Evolutionary conservation across 2,888 invertebrate species (phyloP), one percentile per base, ranked within the genome.

Genomic region (Sphinx pinastri): DNA sequence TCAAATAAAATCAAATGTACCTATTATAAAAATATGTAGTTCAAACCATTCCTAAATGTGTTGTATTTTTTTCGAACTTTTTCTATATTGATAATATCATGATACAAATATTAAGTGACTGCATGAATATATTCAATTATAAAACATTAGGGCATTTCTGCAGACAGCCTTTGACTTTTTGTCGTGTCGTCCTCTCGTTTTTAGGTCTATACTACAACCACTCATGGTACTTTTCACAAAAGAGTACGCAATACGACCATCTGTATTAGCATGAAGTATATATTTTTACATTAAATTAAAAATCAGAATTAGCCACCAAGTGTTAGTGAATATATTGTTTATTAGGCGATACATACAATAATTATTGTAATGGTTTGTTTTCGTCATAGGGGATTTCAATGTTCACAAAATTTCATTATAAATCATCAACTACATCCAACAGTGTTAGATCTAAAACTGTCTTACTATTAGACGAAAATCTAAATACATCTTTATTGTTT

Each of bases 401-500:
- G 74, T 79, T 75, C 80, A 77, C 74, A 75, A 74, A 75, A 75
- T 25, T 38, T 80, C 77, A 79, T 80, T 74, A 73, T 72, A 73
- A 78, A 77, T 69, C 78, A 81, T 83, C 80, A 78, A 77, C 73
- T 73, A 78, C 77, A 75, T 75, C 71, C 76, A 80, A 76, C 83
- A 81, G 81, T 80, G 80, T 82, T 79, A 81, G 79, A 78, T 80
- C 76, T 75, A 80, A 77, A 77, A 74, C 67, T 60, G 63, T 69
- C 63, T 69, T 69, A 69, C 14, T 59, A 52, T 75, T 79, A 79
- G 76, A 74, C 76, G 76, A 78, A 75, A 75, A 78, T 75, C 72
- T 73, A 71, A 72, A 74, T 72, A 71, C 71, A 73, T n/a, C 81
- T 82, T 83, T 77, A 84, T 90, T 89, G 88, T 76, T 89, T 89